phyloP scores from a whole-genome alignment of 2,888 invertebrate species.

The Agrotis segetum region DNA sequence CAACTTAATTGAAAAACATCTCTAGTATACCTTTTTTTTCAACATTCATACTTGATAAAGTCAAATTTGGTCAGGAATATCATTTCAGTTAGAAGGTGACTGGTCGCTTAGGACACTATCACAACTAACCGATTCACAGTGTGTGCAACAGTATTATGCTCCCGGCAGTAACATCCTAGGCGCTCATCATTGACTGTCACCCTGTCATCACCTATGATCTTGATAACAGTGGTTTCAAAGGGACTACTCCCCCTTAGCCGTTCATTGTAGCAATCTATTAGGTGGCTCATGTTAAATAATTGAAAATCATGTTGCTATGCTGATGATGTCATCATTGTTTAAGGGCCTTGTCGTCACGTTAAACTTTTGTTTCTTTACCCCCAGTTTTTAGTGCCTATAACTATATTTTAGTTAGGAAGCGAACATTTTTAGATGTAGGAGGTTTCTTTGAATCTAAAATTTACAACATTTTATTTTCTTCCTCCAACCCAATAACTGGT shows the following conservation, averaged over 20 bases:
- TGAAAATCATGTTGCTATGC: slow-evolving; percentile 15
- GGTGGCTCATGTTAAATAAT: slow-evolving; percentile 10
- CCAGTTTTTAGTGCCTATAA: too few relatives aligned
- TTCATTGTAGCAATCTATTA: slow-evolving; percentile 17
- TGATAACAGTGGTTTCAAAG: slow-evolving; percentile 27
- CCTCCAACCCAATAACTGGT: too few relatives aligned
- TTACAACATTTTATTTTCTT: too few relatives aligned
- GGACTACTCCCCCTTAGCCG: background rate
- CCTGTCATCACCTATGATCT: slow-evolving; percentile 11
- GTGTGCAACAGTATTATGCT: background rate
- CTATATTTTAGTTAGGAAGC: too few relatives aligned
- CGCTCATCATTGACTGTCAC: slow-evolving; percentile 20
- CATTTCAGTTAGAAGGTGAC: background rate
- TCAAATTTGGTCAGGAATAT: too few relatives aligned
- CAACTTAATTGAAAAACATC: too few relatives aligned
- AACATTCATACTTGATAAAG: too few relatives aligned
- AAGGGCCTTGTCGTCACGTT: background rate
- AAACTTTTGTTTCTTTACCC: background rate
- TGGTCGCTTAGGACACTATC: background rate
- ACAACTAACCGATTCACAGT: background rate
- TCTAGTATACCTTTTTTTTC: too few relatives aligned
- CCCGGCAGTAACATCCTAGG: background rate
- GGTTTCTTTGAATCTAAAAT: too few relatives aligned
- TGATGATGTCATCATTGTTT: slow-evolving; percentile 19
- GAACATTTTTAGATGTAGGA: too few relatives aligned